Conservation (phyloP, 1,140 invertebrate species). For the Zaprionus inermis region DNA sequence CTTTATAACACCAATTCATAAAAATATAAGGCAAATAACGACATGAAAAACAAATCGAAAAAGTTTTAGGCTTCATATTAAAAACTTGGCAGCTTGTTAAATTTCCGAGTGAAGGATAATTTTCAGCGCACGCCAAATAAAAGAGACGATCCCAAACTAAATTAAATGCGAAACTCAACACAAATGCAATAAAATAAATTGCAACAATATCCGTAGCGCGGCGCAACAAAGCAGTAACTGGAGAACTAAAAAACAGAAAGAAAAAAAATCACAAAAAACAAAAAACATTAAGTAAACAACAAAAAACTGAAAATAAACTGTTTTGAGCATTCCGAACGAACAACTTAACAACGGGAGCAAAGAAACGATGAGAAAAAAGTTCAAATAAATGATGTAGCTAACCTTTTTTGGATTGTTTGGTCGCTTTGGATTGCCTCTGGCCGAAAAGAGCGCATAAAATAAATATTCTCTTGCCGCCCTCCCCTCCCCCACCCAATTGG, state of each 20-base stretch:
- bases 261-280: background rate
- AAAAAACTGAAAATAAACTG: constrained; percentile 44
- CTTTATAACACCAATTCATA: constrained; percentile 52
- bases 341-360: constrained; percentile 39
- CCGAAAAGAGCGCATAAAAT: constrained; percentile 72
- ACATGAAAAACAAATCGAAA: constrained; percentile 68
- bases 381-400: constrained; percentile 71
- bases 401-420: constrained; percentile 56
- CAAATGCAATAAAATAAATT: constrained; percentile 82
- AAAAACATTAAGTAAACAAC: constrained; percentile 26
- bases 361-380: constrained; percentile 48
- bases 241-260: constrained; percentile 22
- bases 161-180: constrained; percentile 77
- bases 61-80: constrained; percentile 73
- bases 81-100: constrained; percentile 79
- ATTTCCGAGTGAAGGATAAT: constrained; percentile 58
- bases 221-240: constrained; percentile 39
- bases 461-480: constrained; percentile 58
- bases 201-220: constrained; percentile 68
- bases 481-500: background rate
- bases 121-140: constrained; percentile 37
- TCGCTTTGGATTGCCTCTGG: constrained; percentile 32
- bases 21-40: constrained; percentile 18
- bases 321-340: constrained; percentile 16
- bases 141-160: constrained; percentile 56